Evolutionary conservation across 1,140 invertebrate species (phyloP).

Genomic region (Elymnias hypermnestra): DNA sequence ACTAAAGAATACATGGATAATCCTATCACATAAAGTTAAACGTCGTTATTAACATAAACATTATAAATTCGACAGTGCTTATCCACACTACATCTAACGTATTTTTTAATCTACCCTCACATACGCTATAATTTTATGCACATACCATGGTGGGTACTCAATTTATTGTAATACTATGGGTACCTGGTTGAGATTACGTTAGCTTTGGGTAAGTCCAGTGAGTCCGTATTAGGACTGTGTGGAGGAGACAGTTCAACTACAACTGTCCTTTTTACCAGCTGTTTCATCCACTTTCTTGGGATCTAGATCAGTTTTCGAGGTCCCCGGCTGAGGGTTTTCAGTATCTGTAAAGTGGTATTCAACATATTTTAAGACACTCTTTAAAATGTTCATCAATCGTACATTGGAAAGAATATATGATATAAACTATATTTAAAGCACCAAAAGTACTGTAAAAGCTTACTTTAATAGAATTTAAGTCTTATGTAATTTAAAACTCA

Average conservation of each 20-base stretch:
- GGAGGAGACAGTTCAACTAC: conserved; percentile 57
- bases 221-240: conserved; percentile 32
- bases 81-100: neutral
- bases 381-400: too few species aligned
- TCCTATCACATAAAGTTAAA: too few species aligned
- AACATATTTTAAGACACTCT: neutral
- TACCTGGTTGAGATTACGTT: conserved; percentile 67
- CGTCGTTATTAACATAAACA: too few species aligned
- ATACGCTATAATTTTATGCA: conserved; percentile 37
- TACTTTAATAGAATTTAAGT: too few species aligned
- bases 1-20: neutral
- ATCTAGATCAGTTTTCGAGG: conserved; percentile 47
- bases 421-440: too few species aligned
- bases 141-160: conserved; percentile 43
- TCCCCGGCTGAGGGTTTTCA: conserved; percentile 43
- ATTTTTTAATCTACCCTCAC: conserved; percentile 10
- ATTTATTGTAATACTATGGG: conserved; percentile 49
- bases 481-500: too few species aligned
- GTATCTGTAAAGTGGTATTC: conserved; percentile 36
- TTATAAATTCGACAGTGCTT: conserved; percentile 22
- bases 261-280: conserved; percentile 42
- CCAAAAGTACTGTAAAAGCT: too few species aligned
- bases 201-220: conserved; percentile 61
- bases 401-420: too few species aligned
- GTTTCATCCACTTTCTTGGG: conserved; percentile 34